Evolutionary conservation across 2,113 vertebrate species (phyloP), one percentile per base, ranked within the genome.

Genomic region (Butorides virescens): DNA sequence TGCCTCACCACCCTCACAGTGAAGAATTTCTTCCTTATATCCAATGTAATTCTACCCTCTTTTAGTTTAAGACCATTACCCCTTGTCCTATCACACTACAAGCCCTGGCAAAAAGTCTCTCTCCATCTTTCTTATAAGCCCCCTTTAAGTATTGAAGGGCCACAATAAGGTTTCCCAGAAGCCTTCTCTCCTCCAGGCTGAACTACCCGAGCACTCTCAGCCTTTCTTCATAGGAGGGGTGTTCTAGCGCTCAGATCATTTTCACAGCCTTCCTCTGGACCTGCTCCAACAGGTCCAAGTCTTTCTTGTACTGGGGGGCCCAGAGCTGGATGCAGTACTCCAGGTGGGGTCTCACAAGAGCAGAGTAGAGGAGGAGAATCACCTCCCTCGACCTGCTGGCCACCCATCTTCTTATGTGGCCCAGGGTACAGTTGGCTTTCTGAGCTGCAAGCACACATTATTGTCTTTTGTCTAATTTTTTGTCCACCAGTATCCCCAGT

Each of bases 351-450:
- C 39, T 44, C 65, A 66, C 0, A 0, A 73, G 25, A 90, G n/a
- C 18, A 20, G 34, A 88, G 8, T 11, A 36, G 13, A 52, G 5
- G 10, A 22, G 16, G 5, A 71, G 13, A 82, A 49, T n/a, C 47
- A 37, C 16, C 46, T 62, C n/a, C 27, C n/a, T 67, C 1, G 0
- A 55, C 20, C 47, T 62, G 36, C 32, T 56, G 29, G 23, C 15
- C 30, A 49, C 2, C 0, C 14, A 68, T 52, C 42, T n/a, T 76
- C 50, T 32, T 6, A 59, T 5, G 14, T 3, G 30, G 9, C 42
- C 21, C 44, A 65, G 44, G 10, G 47, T 10, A 65, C 0, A 1
- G 4, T 0, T 21, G 26, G 15, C 25, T 36, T 62, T 79, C 52
- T 63, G n/a, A 30, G 47, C 36, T 86, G 22, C 15, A 7, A n/a